Percentiles rank a stretch among this genome's conserved stretches.
These are phyloP conservation scores for Oncorhynchus masou DNA, from an alignment of 2,113 vertebrate species.

Conservation along the genomic window DNA sequence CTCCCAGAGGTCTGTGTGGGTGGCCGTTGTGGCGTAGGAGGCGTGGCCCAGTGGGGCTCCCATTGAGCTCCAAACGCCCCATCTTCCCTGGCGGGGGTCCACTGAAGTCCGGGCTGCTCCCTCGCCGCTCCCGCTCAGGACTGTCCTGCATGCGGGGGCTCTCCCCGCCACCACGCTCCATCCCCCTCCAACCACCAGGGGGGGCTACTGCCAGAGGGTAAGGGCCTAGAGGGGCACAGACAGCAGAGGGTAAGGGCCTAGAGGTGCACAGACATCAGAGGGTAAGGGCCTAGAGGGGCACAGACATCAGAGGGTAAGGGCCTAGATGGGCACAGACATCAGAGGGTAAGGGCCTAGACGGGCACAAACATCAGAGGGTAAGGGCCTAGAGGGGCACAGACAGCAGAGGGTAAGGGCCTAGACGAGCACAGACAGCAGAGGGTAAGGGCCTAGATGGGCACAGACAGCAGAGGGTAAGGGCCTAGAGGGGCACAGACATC, in stretches of 20 bases:
- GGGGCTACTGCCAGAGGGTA: constrained; percentile 87
- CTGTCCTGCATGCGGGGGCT: constrained; percentile 90
- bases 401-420: neutral
- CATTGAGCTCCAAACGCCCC: constrained; percentile 93
- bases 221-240: constrained; percentile 76
- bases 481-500: constrained; percentile 62
- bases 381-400: constrained; percentile 62
- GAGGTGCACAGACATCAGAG: constrained; percentile 23
- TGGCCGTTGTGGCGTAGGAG: constrained; percentile 83
- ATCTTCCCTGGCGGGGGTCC: constrained; percentile 87
- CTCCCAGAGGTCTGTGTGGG: constrained; percentile 83
- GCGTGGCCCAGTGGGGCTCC: constrained; percentile 89
- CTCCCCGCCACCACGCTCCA: constrained; percentile 93
- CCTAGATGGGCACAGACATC: neutral
- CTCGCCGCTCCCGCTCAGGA: constrained; percentile 80
- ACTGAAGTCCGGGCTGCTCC: constrained; percentile 87
- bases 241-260: constrained; percentile 56
- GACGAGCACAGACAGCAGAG: constrained; percentile 57
- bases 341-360: constrained; percentile 86
- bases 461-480: neutral
- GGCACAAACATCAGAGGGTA: constrained; percentile 17
- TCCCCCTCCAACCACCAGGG: constrained; percentile 86
- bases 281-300: too few species aligned
- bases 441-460: constrained; percentile 82
- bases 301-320: neutral